Evolutionary conservation across 92 coral and sea anemone species (phyloP), one percentile per base, ranked within the genome.

Genomic region (Epizoanthus rinbou): DNA sequence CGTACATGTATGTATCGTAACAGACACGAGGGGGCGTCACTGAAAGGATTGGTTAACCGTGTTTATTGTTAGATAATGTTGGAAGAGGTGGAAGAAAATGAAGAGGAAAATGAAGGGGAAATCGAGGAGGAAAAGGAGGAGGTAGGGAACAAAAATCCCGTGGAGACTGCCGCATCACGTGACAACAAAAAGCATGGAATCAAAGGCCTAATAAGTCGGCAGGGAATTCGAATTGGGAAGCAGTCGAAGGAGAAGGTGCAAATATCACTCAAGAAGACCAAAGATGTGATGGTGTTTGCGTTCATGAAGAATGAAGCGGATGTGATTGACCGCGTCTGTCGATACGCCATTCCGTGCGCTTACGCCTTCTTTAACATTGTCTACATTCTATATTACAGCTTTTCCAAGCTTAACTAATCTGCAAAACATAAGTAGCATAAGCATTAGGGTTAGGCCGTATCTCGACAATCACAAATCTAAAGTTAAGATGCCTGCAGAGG

Each of bases 281-380:
- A 74, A 28, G 35, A 16, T 22, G 80, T 74, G 21, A 53, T 74
- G 65, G 80, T 74, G 65, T 74, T 74, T 28, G 80, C 80, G 2
- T 75, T 75, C 41, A 19, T 75, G 23, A 75, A 74, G 41, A 75
- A 75, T 17, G 80, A 75, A 19, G 66, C 80, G 14, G 66, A 75
- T 22, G 66, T 75, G 25, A 75, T 75, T 50, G 65, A 75, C 43
- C 80, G 80, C 43, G 80, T 57, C 8, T 75, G 80, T 57, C 80
- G 80, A 4, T 75, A 56, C 52, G 19, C 16, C 66, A 39, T 75
- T 0, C 80, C 80, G 4, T 37, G 66, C 37, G 8, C 35, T 5
- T 75, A 54, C 25, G 19, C 41, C 45, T 47, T 65, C 15, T 75
- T 75, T 18, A 75, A 75, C 23, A 3, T 56, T 22, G 80, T 45